These are phyloP conservation scores for Sinonovacula constricta DNA, from an alignment of 1,140 invertebrate genomes.

Conservation along the genomic window DNA sequence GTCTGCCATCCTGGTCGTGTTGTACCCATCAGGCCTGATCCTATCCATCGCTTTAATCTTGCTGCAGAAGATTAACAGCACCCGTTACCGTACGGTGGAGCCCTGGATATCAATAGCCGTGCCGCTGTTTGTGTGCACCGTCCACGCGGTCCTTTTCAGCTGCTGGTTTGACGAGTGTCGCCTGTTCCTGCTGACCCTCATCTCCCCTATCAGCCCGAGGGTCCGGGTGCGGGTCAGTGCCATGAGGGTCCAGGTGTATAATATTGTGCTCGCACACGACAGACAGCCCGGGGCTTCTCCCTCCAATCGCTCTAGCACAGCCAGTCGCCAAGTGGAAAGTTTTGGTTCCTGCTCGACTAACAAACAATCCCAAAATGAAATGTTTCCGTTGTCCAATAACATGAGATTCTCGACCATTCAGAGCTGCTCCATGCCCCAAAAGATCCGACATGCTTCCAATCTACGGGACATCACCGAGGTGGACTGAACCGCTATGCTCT, in stretches of 20 bases:
- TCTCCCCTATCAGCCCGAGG: not conserved
- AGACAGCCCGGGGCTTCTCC: too few species aligned
- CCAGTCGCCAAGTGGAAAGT: too few species aligned
- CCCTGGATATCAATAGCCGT: not conserved
- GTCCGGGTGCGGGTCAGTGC: not conserved
- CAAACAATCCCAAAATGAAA: too few species aligned
- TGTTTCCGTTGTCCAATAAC: too few species aligned
- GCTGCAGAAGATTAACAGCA: not conserved
- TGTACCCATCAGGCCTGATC: not conserved
- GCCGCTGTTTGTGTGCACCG: not conserved
- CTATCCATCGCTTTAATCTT: not conserved
- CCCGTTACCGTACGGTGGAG: not conserved
- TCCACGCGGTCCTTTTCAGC: conserved; percentile 3
- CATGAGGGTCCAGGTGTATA: conserved; percentile 20
- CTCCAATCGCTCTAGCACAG: too few species aligned
- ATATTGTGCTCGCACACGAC: conserved; percentile 15
- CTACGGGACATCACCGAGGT: too few species aligned
- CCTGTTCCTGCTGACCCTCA: not conserved
- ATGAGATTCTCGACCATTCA: too few species aligned
- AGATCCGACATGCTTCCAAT: too few species aligned
- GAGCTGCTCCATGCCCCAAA: too few species aligned
- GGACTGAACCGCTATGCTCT: too few species aligned
- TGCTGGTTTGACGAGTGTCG: conserved; percentile 21
- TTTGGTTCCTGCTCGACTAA: too few species aligned
- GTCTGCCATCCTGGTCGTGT: not conserved